Base-by-base conservation (phyloP, 2,888 invertebrate genomes). In the Barypeithes pellucidus region DNA sequence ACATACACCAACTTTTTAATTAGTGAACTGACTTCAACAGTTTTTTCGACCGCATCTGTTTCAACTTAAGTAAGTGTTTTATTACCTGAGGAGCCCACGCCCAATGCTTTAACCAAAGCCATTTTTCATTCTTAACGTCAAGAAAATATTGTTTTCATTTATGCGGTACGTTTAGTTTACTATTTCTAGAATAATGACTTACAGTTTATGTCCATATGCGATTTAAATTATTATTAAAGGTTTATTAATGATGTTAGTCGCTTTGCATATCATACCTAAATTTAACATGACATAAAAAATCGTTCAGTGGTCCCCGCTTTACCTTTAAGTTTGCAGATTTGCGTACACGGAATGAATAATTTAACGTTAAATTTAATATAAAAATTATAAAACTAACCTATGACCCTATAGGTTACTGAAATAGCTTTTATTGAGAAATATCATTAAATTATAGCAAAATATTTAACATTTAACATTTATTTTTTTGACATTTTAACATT, bases 111-210 rank as follows among this genome's bases (percentile, higher is more conserved):
- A 66, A 36, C 57, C 20, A 36, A 59, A 62, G 60, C 72, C 75
- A 75, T 75, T 75, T 69, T 72, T 75, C 75, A 75, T 75, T 75
- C 72, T 75, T 75, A 75, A 75, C 69, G 75, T 75, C 75, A 75
- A 68, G 72, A 69, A 72, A 72, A 69, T 75, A 75, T 75, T 75
- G 72, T 75, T 75, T 75, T 75, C 75, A 72, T 75, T 75, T 75
- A 75, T 60, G 72, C 69, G 68, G 60, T 59, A 22, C 45, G 67
- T 43, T 63, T 54, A 41, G 14, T 71, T 57, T 60, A 68, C 72
- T 75, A 67, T 75, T 75, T 68, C 60, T 36, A 66, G 66, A 66
- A 69, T 74, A 74, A 73, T 69, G 59, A 60, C 63, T 63, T 47
- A 45, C 59, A 59, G 60, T 59, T 67, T 54, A 67, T 72, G 67